Evolutionary conservation across 2,797 vertebrate genomes (phyloP).

Genomic region (Otolemur crassicaudatus): DNA sequence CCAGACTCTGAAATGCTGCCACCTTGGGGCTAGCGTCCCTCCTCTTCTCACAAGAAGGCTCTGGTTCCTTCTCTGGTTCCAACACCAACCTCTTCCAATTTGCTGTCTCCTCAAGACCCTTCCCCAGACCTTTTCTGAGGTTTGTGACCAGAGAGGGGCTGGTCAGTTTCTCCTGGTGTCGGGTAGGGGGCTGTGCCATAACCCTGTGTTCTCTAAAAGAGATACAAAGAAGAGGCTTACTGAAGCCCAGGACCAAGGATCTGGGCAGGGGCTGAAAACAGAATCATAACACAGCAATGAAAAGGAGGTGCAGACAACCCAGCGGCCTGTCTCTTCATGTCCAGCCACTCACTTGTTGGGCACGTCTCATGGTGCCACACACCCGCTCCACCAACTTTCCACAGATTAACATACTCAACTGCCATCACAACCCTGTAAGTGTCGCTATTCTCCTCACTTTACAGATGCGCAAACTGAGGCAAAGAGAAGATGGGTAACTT

Average conservation of each 20-base stretch:
- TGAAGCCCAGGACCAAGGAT: neutral
- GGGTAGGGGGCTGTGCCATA: neutral
- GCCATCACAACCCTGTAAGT: too few relatives aligned
- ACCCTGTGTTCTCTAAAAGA: neutral
- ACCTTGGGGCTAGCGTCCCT: neutral
- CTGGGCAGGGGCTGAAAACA: neutral
- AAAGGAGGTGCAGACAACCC: neutral
- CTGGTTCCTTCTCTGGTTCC: neutral
- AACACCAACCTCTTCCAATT: neutral
- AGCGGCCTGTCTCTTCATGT: rapidly evolving
- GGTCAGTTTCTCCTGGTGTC: neutral
- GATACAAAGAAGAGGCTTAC: neutral
- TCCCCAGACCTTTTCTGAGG: neutral
- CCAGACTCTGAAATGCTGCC: conserved; percentile 32
- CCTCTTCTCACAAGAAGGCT: neutral
- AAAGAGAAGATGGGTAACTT: neutral
- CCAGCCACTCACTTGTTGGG: neutral
- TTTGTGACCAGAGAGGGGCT: neutral
- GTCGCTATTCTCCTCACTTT: neutral
- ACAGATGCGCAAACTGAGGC: neutral
- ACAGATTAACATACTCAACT: neutral
- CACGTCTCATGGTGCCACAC: neutral
- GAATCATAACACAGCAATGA: neutral
- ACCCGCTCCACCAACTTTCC: neutral
- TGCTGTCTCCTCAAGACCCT: neutral